Evolutionary conservation across 2,888 invertebrate species (phyloP).

Genomic region (Tenthredo scrophulariae): DNA sequence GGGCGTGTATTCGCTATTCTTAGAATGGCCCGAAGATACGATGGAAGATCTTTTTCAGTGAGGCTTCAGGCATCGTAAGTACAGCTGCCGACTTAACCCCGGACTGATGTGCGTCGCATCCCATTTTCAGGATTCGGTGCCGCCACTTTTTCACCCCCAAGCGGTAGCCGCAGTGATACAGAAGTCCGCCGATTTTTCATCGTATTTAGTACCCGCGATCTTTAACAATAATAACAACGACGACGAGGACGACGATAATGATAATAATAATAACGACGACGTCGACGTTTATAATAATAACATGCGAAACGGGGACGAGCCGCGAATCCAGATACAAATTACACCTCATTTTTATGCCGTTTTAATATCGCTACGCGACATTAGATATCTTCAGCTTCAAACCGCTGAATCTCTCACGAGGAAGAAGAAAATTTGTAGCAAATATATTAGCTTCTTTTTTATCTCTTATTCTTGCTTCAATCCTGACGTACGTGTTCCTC

Average conservation of each 20-base stretch:
- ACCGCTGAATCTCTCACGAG: constrained; percentile 46
- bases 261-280: constrained; percentile 43
- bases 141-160: constrained; percentile 31
- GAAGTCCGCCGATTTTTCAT: constrained; percentile 73
- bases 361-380: constrained; percentile 78
- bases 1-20: constrained; percentile 33
- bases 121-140: constrained; percentile 38
- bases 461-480: neutral
- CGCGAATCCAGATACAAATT: constrained; percentile 76
- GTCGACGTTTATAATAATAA: constrained; percentile 56
- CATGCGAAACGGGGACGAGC: constrained; percentile 55
- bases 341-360: constrained; percentile 78
- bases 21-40: constrained; percentile 24
- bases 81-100: constrained; percentile 25
- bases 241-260: constrained; percentile 59
- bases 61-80: constrained; percentile 3
- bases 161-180: constrained; percentile 64
- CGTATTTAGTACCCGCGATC: constrained; percentile 73
- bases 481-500: neutral
- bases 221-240: constrained; percentile 74
- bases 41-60: constrained; percentile 22
- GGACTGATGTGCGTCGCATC: constrained; percentile 19
- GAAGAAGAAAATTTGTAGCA: constrained; percentile 33
- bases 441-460: constrained; percentile 16
- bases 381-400: constrained; percentile 74